Evolutionary conservation across 2,888 invertebrate genomes (phyloP).

Genomic region (Harpalus rufipes): DNA sequence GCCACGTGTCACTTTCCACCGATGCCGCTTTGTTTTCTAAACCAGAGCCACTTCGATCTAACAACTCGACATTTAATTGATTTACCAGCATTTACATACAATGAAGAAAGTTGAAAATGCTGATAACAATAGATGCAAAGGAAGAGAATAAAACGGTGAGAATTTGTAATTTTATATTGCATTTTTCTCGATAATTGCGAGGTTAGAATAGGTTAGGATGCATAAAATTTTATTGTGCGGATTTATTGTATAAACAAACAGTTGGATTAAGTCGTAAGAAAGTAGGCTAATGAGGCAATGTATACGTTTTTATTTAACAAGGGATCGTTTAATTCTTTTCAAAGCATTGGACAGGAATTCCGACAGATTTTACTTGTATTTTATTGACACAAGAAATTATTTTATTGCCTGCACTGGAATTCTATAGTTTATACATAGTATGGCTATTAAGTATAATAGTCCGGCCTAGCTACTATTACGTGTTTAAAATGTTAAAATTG

Average conservation of each 20-base stretch:
- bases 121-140: background rate
- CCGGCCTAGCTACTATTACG: no score
- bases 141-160: background rate
- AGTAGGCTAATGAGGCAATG: background rate
- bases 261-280: background rate
- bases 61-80: background rate
- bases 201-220: background rate
- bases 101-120: background rate
- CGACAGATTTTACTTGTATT: no score
- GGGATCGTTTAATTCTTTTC: no score
- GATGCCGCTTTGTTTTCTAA: constrained; percentile 47
- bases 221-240: background rate
- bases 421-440: no score
- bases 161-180: background rate
- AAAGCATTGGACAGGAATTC: no score
- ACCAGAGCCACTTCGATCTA: background rate
- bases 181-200: background rate
- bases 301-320: background rate
- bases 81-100: background rate
- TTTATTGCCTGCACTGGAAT: no score
- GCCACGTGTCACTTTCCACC: constrained; percentile 46
- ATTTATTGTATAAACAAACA: background rate
- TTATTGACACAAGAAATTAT: no score
- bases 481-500: no score
- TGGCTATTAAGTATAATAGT: no score